Percentiles rank a stretch among this genome's conserved stretches.
These are phyloP conservation scores for Cyprinus carpio DNA, from an alignment of 2,113 vertebrate genomes.

Conservation along the genomic window DNA sequence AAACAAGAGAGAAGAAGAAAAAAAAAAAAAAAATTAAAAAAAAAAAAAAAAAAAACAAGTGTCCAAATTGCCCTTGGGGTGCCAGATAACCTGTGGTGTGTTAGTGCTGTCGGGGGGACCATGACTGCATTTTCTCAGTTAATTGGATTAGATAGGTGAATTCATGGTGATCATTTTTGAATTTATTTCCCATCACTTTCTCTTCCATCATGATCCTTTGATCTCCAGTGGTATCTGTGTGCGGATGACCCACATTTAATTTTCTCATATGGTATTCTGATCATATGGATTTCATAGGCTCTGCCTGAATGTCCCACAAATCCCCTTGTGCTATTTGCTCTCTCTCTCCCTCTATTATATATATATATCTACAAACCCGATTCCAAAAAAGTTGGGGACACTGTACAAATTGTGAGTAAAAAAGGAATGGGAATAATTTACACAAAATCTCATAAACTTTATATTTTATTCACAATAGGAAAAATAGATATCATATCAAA, in stretches of 20 bases:
- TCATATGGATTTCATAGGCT: neutral
- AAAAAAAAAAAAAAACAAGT: too few species aligned
- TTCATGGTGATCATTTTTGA: slow-evolving; percentile 8
- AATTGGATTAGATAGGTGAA: neutral
- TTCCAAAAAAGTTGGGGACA: too few species aligned
- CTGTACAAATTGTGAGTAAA: too few species aligned
- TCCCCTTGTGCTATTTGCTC: neutral
- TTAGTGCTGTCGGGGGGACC: neutral
- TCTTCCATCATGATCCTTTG: neutral
- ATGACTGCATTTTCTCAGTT: neutral
- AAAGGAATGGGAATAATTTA: too few species aligned
- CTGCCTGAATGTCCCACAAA: slow-evolving; percentile 13
- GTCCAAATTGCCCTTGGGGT: neutral
- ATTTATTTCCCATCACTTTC: neutral
- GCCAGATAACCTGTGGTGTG: neutral
- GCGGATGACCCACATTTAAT: neutral
- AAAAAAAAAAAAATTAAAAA: too few species aligned
- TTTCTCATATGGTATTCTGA: neutral
- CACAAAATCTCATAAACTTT: too few species aligned
- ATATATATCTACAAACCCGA: too few species aligned
- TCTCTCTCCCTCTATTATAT: too few species aligned
- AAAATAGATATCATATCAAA: too few species aligned
- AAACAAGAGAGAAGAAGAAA: too few species aligned
- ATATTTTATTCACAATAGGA: too few species aligned
- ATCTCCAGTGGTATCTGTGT: neutral